phyloP scores from a whole-genome alignment of 2,113 vertebrate genomes.

The Cryptotis parvus region DNA sequence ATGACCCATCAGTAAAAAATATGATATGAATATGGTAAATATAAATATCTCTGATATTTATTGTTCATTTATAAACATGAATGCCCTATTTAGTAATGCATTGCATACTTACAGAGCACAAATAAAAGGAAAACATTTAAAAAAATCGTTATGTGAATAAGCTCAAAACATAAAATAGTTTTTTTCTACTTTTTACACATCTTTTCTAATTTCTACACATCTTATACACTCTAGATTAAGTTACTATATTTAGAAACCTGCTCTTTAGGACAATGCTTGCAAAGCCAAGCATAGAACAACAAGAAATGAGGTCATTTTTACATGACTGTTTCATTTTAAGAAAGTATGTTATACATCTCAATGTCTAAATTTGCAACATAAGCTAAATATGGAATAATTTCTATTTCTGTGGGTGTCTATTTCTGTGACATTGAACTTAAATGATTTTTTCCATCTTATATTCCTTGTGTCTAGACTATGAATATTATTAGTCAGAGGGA shows the following conservation, averaged over 20 bases:
- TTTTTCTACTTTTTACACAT: too few relatives aligned
- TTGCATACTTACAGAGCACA: background rate
- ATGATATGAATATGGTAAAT: background rate
- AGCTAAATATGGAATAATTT: slow-evolving; percentile 24
- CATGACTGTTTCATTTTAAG: slow-evolving; percentile 28
- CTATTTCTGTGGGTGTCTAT: background rate
- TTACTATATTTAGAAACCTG: background rate
- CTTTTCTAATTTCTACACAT: background rate
- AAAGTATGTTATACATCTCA: background rate
- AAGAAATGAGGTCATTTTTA: background rate
- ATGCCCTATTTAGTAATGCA: background rate
- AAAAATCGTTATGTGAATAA: slow-evolving; percentile 19
- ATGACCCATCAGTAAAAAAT: background rate
- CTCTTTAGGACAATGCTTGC: background rate
- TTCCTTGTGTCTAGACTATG: background rate
- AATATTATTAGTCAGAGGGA: background rate
- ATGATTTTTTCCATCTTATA: slow-evolving; percentile 19
- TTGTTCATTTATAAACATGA: too few relatives aligned
- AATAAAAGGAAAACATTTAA: background rate
- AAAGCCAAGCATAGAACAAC: background rate
- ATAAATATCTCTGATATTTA: too few relatives aligned
- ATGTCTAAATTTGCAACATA: slow-evolving; percentile 19
- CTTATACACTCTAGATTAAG: background rate
- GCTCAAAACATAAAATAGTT: background rate
- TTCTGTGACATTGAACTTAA: background rate